Conservation (phyloP, 2,113 vertebrate species). For the Ornithorhynchus anatinus region DNA sequence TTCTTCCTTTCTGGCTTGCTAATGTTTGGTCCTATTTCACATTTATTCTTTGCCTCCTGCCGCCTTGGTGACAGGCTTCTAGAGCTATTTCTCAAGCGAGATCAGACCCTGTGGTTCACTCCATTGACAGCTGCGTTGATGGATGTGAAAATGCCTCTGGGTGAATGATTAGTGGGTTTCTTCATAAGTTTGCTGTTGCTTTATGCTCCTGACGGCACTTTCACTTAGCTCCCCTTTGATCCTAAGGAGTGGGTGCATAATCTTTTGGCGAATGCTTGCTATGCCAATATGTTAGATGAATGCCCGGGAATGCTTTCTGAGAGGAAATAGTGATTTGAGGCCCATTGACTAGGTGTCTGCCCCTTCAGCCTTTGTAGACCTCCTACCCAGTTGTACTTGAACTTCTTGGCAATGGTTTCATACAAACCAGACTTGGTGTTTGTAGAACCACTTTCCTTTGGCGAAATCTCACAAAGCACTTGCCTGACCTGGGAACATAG, state of each 20-base stretch:
- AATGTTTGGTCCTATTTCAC: neutral
- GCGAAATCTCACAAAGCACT: neutral
- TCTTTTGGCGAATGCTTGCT: constrained; percentile 8
- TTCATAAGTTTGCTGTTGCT: constrained; percentile 16
- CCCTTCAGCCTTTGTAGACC: neutral
- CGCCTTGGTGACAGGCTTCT: constrained; percentile 23
- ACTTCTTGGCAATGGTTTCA: neutral
- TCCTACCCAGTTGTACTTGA: neutral
- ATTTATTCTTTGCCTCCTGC: neutral
- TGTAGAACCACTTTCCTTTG: neutral
- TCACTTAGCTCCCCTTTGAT: constrained; percentile 28
- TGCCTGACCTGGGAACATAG: no score
- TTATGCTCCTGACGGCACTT: neutral
- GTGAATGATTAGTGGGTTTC: neutral
- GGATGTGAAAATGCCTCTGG: neutral
- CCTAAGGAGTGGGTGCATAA: neutral
- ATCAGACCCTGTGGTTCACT: neutral
- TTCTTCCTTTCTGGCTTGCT: neutral
- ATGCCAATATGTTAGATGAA: neutral
- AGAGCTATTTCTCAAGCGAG: constrained; percentile 22
- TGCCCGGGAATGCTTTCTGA: neutral
- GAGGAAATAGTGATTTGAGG: neutral
- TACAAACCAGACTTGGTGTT: neutral
- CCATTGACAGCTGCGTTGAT: constrained; percentile 11
- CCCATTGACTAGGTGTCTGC: neutral